A percentile compares a stretch with the other conserved stretches of the same genome.
These are phyloP conservation scores for Ormyrus rosae DNA, from an alignment of 2,888 invertebrate species.

Conservation along the genomic window DNA sequence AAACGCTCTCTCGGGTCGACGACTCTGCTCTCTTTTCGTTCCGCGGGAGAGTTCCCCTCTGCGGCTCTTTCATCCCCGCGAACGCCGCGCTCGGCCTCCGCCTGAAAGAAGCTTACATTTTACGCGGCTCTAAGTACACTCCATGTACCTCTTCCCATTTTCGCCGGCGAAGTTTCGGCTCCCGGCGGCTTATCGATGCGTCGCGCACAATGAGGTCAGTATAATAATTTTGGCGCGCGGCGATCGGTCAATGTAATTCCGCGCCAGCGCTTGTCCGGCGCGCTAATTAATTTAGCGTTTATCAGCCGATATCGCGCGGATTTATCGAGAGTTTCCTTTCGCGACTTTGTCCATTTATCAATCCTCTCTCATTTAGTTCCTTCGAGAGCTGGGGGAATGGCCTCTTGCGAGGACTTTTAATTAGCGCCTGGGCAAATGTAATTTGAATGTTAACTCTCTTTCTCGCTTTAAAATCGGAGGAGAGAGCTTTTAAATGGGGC, in stretches of 20 bases:
- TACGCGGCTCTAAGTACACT: background rate
- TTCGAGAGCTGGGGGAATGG: background rate
- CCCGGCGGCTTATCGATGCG: too few species aligned
- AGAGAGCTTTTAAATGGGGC: background rate
- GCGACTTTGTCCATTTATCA: background rate
- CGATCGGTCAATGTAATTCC: too few species aligned
- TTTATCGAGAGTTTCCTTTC: background rate
- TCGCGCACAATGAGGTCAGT: too few species aligned
- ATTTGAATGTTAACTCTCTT: slow-evolving; percentile 46
- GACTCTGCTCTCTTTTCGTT: slow-evolving; percentile 14
- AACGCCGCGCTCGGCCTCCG: background rate
- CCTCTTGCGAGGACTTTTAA: slow-evolving; percentile 40
- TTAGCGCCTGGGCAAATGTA: slow-evolving; percentile 41
- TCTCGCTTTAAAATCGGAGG: background rate
- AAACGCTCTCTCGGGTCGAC: slow-evolving; percentile 35
- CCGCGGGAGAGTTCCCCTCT: background rate
- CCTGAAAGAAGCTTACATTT: slow-evolving; percentile 30
- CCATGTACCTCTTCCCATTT: too few species aligned
- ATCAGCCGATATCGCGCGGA: too few species aligned
- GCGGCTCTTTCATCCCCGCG: slow-evolving; percentile 7
- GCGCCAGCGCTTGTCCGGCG: too few species aligned
- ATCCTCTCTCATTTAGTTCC: background rate
- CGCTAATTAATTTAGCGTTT: too few species aligned
- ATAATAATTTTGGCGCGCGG: too few species aligned
- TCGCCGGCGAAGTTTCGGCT: too few species aligned